phyloP scores from a whole-genome alignment of 2,888 invertebrate genomes.

The Drosophila robusta region DNA sequence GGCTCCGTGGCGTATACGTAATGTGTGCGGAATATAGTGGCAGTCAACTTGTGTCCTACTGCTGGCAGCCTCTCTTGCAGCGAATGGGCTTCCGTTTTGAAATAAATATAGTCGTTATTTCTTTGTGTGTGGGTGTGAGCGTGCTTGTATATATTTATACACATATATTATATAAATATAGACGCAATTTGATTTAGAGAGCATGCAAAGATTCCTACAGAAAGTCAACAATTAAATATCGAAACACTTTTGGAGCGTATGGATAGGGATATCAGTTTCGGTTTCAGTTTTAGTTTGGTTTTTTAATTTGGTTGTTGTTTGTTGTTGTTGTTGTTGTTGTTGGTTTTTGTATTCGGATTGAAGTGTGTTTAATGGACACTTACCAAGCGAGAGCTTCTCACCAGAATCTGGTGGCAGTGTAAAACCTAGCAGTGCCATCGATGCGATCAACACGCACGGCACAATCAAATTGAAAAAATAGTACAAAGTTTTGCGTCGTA shows the following conservation, averaged over 20 bases:
- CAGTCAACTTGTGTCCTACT: constrained; percentile 31
- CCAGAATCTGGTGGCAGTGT: constrained; percentile 99
- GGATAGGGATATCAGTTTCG: constrained; percentile 8
- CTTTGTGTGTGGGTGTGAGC: constrained; percentile 8
- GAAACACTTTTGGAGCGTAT: constrained; percentile 26
- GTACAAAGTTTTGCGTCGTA: constrained; percentile 98
- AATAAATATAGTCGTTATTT: constrained; percentile 7
- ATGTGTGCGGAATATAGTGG: constrained; percentile 25
- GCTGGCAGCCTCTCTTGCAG: constrained; percentile 27
- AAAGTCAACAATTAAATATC: constrained; percentile 46
- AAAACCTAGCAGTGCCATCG: constrained; percentile 99
- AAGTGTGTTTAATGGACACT: constrained; percentile 60
- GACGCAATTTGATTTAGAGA: constrained; percentile 37
- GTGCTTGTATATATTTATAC: neutral
- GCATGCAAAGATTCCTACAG: constrained; percentile 50
- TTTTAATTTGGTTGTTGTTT: neutral
- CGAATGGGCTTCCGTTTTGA: constrained; percentile 48
- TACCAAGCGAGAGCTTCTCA: constrained; percentile 99
- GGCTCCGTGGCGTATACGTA: constrained; percentile 49
- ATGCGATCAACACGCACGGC: constrained; percentile 99
- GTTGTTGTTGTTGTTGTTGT: neutral
- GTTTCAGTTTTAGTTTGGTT: constrained; percentile 8
- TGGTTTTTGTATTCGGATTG: constrained; percentile 5
- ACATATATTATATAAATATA: neutral
- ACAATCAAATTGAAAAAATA: constrained; percentile 99